Base-by-base conservation (phyloP, 1,140 invertebrate genomes). In the Diploscapter pachys region DNA sequence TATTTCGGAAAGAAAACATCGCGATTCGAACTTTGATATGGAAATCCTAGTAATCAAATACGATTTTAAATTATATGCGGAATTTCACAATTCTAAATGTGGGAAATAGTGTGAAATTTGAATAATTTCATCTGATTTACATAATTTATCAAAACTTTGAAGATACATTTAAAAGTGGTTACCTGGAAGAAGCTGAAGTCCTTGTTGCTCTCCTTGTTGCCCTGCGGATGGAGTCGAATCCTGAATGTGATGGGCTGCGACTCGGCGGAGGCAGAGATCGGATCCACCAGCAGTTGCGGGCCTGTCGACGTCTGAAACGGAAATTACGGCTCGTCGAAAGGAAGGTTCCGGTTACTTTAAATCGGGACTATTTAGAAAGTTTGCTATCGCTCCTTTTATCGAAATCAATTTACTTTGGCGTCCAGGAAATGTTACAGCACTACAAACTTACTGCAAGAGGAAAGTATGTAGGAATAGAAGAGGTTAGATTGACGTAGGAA, bases 171-270 rank as follows among this genome's bases (percentile, higher is more conserved):
- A 6, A 4, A 4, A 49, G 6, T 71, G 67, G 11, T 8, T 77
- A 84, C 83, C 74, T 85, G 83, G 70, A 86, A 85, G 62, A 85
- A 85, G 13, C 80, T 84, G 67, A 85, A 85, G 62, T 85, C 84
- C 66, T 85, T 83, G 72, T 85, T 85, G 8, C 82, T 85, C 57
- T 86, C 84, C 57, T 85, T 85, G 70, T 84, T 84, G 8, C 83
- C 83, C 73, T 85, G 83, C 49, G 83, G 83, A 80, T 85, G 83
- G 3, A 85, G 68, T 51, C 83, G 72, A 63, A 85, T 85, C 56
- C 81, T 63, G 77, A 85, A 86, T 0, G 69, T 68, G 59, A 80
- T 68, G 31, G 69, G 65, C 56, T 59, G 61, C 31, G 31, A 31
- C 50, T 78, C 78, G 50, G 56, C 55, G 48, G 66, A 55, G 75